Conservation (phyloP, 2,797 vertebrate genomes). For the Denticeps clupeoides region DNA sequence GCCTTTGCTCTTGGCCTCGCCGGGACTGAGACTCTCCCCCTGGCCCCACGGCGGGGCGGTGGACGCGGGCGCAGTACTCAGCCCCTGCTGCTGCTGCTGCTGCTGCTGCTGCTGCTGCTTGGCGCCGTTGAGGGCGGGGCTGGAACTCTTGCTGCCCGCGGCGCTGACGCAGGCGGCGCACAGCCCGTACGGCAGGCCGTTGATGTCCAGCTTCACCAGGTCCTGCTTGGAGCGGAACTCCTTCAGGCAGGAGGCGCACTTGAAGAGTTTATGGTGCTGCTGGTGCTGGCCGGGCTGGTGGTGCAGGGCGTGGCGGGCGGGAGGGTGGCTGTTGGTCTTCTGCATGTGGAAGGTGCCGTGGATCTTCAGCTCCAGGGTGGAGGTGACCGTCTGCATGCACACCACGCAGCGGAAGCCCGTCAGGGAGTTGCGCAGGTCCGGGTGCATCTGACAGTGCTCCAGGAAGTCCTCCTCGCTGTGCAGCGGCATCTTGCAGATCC, state of each 20-base stretch:
- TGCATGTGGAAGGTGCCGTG: conserved; percentile 99
- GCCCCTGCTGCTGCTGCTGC: conserved; percentile 38
- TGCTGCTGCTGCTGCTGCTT: conserved; percentile 46
- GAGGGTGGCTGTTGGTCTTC: conserved; percentile 74
- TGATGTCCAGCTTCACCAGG: conserved; percentile 94
- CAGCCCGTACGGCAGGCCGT: conserved; percentile 90
- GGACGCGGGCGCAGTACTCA: conserved; percentile 37
- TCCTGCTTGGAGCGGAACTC: conserved; percentile 94
- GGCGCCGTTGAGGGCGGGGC: conserved; percentile 65
- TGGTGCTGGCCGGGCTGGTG: conserved; percentile 66
- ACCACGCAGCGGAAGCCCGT: conserved; percentile 98
- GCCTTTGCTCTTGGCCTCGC: conserved; percentile 78
- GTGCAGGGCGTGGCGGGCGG: conserved; percentile 44
- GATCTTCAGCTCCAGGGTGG: conserved; percentile 96
- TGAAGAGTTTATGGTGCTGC: conserved; percentile 76
- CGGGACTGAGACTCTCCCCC: conserved; percentile 76
- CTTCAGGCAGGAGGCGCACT: conserved; percentile 93
- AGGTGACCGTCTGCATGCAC: conserved; percentile 99
- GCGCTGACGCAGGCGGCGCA: conserved; percentile 83
- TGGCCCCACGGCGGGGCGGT: conserved; percentile 65
- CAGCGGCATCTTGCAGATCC: conserved; percentile 97
- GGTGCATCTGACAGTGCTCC: conserved; percentile 99
- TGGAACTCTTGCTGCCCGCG: conserved; percentile 81
- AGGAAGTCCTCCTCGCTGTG: conserved; percentile 96
- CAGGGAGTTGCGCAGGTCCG: conserved; percentile 93